Percentiles rank a stretch among this genome's conserved stretches.
phyloP scores from a whole-genome alignment of 23 tunicate genomes.

The Ciona savignyi region DNA sequence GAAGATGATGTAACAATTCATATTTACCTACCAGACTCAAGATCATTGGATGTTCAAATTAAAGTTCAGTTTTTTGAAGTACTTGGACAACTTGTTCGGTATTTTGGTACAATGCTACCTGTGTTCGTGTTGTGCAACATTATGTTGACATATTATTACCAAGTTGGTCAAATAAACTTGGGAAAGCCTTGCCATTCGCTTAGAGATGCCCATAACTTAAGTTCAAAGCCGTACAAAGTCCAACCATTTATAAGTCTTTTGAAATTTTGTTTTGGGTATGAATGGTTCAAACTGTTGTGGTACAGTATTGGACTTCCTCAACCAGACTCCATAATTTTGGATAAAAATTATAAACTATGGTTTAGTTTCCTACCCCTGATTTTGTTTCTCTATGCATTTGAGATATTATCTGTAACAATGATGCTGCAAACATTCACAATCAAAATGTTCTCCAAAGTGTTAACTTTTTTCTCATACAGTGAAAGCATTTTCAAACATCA shows the following conservation, averaged over 20 bases:
- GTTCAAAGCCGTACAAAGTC: conserved; percentile 59
- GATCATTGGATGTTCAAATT: not conserved
- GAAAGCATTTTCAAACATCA: not conserved
- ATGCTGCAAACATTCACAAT: conserved; percentile 4
- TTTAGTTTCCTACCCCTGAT: conserved; percentile 51
- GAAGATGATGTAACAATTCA: conserved; percentile 18
- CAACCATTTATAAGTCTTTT: conserved; percentile 55
- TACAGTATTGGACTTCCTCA: conserved; percentile 24
- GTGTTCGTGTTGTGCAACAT: conserved; percentile 38
- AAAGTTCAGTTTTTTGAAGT: conserved; percentile 36
- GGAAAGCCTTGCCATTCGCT: conserved; percentile 19
- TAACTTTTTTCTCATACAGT: not conserved
- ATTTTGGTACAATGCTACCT: conserved; percentile 23
- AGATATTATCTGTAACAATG: conserved; percentile 24
- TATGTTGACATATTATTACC: conserved; percentile 44
- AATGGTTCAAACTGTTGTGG: conserved; percentile 29
- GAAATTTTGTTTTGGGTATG: conserved; percentile 15
- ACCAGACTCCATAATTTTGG: conserved; percentile 37
- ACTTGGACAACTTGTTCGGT: conserved; percentile 34
- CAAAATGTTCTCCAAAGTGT: not conserved
- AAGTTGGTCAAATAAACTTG: conserved; percentile 17
- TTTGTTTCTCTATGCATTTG: conserved; percentile 46
- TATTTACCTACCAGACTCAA: conserved; percentile 12
- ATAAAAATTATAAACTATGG: conserved; percentile 31
- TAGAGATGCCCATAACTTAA: conserved; percentile 11